Evolutionary conservation across 2,113 vertebrate species (phyloP), one percentile per base, ranked within the genome.

Genomic region (Chaetops frenatus): DNA sequence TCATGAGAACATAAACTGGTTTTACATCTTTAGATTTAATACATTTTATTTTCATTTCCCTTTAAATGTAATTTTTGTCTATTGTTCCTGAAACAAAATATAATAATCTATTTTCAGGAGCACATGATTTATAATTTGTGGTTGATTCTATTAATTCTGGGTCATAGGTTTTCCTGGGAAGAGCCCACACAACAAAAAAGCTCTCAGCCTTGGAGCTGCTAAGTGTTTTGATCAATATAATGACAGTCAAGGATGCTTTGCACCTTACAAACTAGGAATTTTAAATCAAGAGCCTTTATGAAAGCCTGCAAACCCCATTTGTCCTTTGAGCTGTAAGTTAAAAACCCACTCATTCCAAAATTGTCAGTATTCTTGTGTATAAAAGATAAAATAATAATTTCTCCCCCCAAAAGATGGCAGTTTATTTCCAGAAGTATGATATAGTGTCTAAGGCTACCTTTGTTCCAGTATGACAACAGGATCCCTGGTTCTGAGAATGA

Each of bases 221-320:
- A 69, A 95, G 84, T 82, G 87, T 66, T 90, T 82, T 85, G 62
- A 96, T 96, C 93, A 91, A 87, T 27, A 90, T 45, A 80, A 87
- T 88, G 84, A 87, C 85, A 87, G 64, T 88, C 66, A 82, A 90
- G 71, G 84, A 86, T 89, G 45, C 80, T 76, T 90, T 76, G 81
- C 81, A 91, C 67, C 90, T 90, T 86, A 66, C 64, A 88, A 85
- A 94, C 27, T 42, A 81, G 67, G 93, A 93, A 92, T 91, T 88
- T 94, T 83, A 86, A 90, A 95, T 73, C 29, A 81, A 58, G 44
- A 92, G 15, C 50, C 21, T 91, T 83, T 80, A 65, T 44, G 60
- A 77, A 65, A 80, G 42, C 67, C 48, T 87, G 35, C 17, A 93
- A 88, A 81, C 8, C 18, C 25, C 38, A 24, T 60, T 66, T 79